Base-by-base conservation (phyloP, 92 coral and sea anemone genomes). In the Parazoanthus swiftii region DNA sequence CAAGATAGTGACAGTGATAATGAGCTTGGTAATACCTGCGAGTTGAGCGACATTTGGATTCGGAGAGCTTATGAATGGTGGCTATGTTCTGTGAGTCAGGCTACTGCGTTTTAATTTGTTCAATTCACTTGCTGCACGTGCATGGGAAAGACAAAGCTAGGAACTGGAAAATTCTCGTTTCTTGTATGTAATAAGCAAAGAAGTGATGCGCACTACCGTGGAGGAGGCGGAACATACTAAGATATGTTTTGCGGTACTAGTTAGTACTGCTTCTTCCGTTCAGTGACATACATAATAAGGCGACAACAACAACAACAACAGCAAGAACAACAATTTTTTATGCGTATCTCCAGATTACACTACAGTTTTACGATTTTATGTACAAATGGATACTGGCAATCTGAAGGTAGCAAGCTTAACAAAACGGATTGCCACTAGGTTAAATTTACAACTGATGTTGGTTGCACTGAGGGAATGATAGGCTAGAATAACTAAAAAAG, bases 11-110 rank as follows among this genome's bases (percentile, higher is more conserved):
- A 36, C 42, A 36, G 21, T 73, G 77, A 73, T 29, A 73, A 29
- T 29, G 42, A 73, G 18, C 77, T 10, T 29, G 42, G 37, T 20
- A 43, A 46, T 79, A 14, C 63, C 82, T 11, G 65, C 43, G 59
- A 79, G 42, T 79, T 79, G 65, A 79, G 65, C 35, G 67, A 79
- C 67, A 5, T 79, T 79, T 79, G 82, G 82, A 79, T 77, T 44
- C 35, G 65, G 63, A 46, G 59, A 46, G 82, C 82, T 79, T 79
- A 79, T 50, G 20, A 79, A 79, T 79, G 65, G 65, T 79, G 67
- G 82, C 63, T 79, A 6, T 79, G 77, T 73, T 39, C 82, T 79
- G 82, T 79, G 82, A 79, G 82, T 79, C 67, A 73, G 77, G 77
- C 38, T 29, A 21, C 35, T 73, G 77, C 38, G 14, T 71, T 11